phyloP scores from a whole-genome alignment of 1,140 invertebrate genomes.

The Atta texana region DNA sequence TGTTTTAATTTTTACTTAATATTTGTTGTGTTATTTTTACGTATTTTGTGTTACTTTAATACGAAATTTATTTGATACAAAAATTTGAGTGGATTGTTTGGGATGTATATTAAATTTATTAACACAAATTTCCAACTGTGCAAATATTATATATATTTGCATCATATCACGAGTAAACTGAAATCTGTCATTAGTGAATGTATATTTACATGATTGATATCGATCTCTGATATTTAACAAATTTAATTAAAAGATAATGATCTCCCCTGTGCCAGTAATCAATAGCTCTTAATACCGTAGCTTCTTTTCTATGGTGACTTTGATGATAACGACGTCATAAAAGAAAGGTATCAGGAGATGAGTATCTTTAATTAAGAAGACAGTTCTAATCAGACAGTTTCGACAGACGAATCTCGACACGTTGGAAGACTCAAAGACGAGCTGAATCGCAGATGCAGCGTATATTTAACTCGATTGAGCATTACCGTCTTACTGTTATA shows the following conservation, averaged over 20 bases:
- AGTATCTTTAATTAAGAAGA: slow-evolving; percentile 65
- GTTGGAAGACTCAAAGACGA: slow-evolving; percentile 33
- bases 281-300: slow-evolving; percentile 18
- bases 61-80: no score
- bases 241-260: slow-evolving; percentile 32
- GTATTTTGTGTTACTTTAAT: no score
- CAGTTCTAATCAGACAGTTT: slow-evolving; percentile 67
- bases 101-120: no score
- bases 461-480: slow-evolving; percentile 30
- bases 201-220: neutral
- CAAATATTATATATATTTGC: neutral
- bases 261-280: neutral
- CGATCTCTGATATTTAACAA: slow-evolving; percentile 7
- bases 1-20: no score
- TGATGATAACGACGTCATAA: slow-evolving; percentile 52
- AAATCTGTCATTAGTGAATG: neutral
- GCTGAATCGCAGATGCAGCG: neutral
- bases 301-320: slow-evolving; percentile 12
- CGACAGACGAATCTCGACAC: neutral
- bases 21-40: no score
- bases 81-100: no score
- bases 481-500: slow-evolving; percentile 3
- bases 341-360: slow-evolving; percentile 39
- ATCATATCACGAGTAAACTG: neutral
- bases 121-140: no score